Conservation (phyloP, 2,113 vertebrate genomes). For the Onychostoma macrolepis region DNA sequence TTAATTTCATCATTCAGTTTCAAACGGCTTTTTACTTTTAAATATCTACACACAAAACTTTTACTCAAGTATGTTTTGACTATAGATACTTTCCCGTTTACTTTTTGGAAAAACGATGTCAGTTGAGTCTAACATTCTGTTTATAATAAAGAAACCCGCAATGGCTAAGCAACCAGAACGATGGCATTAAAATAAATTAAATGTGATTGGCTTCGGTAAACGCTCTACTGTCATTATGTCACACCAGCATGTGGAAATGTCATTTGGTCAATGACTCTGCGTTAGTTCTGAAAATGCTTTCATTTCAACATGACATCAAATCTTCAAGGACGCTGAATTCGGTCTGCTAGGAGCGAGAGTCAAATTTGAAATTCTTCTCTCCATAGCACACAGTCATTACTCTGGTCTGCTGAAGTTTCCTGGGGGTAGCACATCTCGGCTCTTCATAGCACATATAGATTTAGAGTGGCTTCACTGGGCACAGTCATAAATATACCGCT, state of each 20-base stretch:
- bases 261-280: slow-evolving; percentile 17
- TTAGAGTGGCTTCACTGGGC: slow-evolving; percentile 34
- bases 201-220: neutral
- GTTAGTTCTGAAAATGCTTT: neutral
- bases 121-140: neutral
- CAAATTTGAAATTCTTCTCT: slow-evolving; percentile 30
- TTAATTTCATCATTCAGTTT: slow-evolving; percentile 2
- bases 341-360: neutral
- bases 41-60: neutral
- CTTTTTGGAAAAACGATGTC: neutral
- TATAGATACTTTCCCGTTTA: slow-evolving; percentile 1
- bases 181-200: slow-evolving; percentile 5
- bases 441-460: slow-evolving; percentile 30
- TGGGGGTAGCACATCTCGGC: slow-evolving; percentile 26
- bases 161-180: neutral
- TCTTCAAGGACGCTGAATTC: slow-evolving; percentile 33
- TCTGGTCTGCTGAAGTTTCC: slow-evolving; percentile 33
- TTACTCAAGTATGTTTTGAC: neutral
- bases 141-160: neutral
- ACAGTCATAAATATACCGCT: slow-evolving; percentile 20
- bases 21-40: neutral
- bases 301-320: neutral
- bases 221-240: neutral
- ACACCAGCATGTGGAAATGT: neutral
- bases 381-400: slow-evolving; percentile 41